Percentiles rank a stretch among this genome's conserved stretches.
These are phyloP conservation scores for Trachelus tabidus DNA, from an alignment of 2,888 invertebrate species.

Conservation along the genomic window DNA sequence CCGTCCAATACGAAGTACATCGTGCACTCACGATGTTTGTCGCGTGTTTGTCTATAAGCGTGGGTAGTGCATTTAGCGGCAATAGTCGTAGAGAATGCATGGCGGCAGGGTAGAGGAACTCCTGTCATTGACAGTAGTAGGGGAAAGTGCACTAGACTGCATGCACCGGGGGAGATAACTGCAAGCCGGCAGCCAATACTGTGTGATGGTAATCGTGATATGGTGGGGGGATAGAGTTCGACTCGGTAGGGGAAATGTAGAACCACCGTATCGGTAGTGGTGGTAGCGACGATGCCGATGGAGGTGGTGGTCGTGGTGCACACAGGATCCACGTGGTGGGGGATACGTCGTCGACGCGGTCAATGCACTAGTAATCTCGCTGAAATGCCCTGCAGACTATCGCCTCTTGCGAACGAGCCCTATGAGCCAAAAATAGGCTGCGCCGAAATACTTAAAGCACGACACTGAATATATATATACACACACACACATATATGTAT, in stretches of 20 bases:
- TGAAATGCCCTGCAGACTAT: conserved; percentile 53
- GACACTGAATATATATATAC: too few species aligned
- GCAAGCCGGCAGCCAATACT: neutral
- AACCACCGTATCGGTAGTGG: neutral
- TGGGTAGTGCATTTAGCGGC: neutral
- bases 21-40: neutral
- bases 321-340: conserved; percentile 36
- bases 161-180: neutral
- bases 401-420: conserved; percentile 31
- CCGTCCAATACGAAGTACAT: neutral
- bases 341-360: conserved; percentile 42
- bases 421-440: conserved; percentile 36
- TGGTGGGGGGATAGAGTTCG: neutral
- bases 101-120: neutral
- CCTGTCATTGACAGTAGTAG: neutral
- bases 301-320: conserved; percentile 21
- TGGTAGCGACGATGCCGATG: conserved; percentile 13
- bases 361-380: conserved; percentile 59
- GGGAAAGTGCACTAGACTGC: neutral
- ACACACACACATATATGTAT: too few species aligned
- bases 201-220: neutral
- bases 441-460: conserved; percentile 30
- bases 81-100: neutral
- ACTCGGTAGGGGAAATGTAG: neutral
- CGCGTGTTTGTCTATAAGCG: neutral